phyloP scores from a whole-genome alignment of 2,113 vertebrate genomes.

The Erpornis zantholeuca region DNA sequence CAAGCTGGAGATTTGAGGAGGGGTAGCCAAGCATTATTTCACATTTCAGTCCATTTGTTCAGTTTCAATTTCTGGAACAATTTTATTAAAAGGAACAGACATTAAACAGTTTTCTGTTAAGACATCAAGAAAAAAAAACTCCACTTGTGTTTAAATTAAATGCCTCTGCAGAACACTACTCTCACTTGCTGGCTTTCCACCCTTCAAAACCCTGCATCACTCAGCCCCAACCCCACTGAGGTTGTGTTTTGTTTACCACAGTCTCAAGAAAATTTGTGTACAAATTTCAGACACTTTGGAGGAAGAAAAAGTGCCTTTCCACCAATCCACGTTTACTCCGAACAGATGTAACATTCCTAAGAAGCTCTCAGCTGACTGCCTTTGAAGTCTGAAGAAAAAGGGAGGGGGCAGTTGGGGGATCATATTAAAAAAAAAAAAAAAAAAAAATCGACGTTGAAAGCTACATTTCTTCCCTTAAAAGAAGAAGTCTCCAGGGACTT shows the following conservation, averaged over 20 bases:
- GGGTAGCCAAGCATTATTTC: background rate
- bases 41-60: background rate
- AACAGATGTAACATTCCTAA: slow-evolving; percentile 31
- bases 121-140: background rate
- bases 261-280: background rate
- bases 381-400: slow-evolving; percentile 56
- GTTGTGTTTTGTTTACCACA: background rate
- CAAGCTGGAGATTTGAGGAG: background rate
- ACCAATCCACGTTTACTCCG: background rate
- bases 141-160: background rate
- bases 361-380: slow-evolving; percentile 21
- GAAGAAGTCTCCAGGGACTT: slow-evolving; percentile 20
- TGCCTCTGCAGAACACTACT: background rate
- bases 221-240: background rate
- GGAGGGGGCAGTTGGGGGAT: too few relatives aligned
- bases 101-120: background rate
- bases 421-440: background rate
- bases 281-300: background rate
- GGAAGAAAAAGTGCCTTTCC: background rate
- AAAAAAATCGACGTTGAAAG: slow-evolving; percentile 6
- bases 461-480: slow-evolving; percentile 51
- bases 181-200: background rate
- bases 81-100: background rate
- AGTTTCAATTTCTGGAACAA: background rate
- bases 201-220: rapidly evolving